A percentile compares a stretch with the other conserved stretches of the same genome.
Evolutionary conservation across 1,140 invertebrate genomes (phyloP).

Genomic region (Nasonia vitripennis): DNA sequence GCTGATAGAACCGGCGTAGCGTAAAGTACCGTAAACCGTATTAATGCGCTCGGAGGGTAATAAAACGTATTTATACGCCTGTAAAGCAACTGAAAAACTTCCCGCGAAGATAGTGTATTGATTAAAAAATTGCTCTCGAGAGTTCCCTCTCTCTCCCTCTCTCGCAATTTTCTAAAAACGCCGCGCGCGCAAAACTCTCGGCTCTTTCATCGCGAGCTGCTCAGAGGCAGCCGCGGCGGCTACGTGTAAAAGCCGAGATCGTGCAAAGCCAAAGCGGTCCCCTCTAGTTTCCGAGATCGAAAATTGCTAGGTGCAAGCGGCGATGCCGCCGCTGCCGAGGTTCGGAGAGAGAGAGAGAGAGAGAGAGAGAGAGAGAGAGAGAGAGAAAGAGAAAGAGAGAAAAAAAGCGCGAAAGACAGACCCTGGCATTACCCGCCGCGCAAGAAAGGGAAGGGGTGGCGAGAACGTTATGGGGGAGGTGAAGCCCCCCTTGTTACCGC

Average conservation of each 20-base stretch:
- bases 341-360: background rate
- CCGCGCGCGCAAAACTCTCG: background rate
- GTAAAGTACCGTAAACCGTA: background rate
- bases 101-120: too few species aligned
- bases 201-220: conserved; percentile 14
- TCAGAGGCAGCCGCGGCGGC: background rate
- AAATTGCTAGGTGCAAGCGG: conserved; percentile 48
- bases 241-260: conserved; percentile 29
- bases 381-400: background rate
- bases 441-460: background rate
- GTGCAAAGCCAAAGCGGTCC: conserved; percentile 29
- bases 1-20: background rate
- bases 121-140: background rate
- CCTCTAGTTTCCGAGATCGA: conserved; percentile 46
- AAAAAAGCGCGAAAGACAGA: background rate
- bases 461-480: background rate
- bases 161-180: background rate
- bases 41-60: background rate
- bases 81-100: too few species aligned
- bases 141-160: too few species aligned
- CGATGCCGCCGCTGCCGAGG: conserved; percentile 22
- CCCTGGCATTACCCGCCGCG: conserved; percentile 37
- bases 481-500: conserved; percentile 7
- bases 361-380: conserved; percentile 1
- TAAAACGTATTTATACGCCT: background rate